Evolutionary conservation across 2,113 vertebrate genomes (phyloP), one percentile per base, ranked within the genome.

Genomic region (Cairina moschata): DNA sequence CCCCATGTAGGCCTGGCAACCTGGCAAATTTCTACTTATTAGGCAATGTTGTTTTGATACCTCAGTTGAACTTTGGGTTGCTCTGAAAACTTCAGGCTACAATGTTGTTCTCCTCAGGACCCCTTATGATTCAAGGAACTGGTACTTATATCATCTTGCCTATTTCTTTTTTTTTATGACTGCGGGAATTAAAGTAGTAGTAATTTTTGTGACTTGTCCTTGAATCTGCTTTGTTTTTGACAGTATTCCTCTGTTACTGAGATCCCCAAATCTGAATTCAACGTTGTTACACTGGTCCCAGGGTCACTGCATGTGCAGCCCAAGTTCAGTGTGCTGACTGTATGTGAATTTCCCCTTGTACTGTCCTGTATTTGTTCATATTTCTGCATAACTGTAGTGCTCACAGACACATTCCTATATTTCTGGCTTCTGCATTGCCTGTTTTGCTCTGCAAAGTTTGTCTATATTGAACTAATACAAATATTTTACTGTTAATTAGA

Each of bases 241-340:
- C 11, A 14, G 11, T 76, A 54, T 69, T 68, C 9, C 32, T 87
- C 29, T 88, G 32, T 72, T 58, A 76, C 56, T 59, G 50, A 58
- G 38, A 85, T 28, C 20, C 15, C 26, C 29, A 31, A 16, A 85
- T 63, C 32, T 32, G 6, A 76, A 32, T 87, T 85, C 42, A 76
- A 0, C 3, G 0, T 32, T 60, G 12, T 32, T 8, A 2, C 28
- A 5, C 25, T 4, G 42, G 67, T 79, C 38, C 15, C 6, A 0
- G 8, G 17, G 9, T 88, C 28, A 40, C 52, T 63, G 73, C n/a
- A 9, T 9, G 0, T 36, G 44, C 38, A 79, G 74, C 69, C 28
- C 0, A 6, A 36, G 12, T 29, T 94, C 38, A 1, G 8, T 72
- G 29, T 78, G 40, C 42, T 69, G n/a, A 13, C 65, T 91, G 76